These are phyloP conservation scores for Palloptera scutellata DNA, from an alignment of 2,888 invertebrate species.

Conservation along the genomic window DNA sequence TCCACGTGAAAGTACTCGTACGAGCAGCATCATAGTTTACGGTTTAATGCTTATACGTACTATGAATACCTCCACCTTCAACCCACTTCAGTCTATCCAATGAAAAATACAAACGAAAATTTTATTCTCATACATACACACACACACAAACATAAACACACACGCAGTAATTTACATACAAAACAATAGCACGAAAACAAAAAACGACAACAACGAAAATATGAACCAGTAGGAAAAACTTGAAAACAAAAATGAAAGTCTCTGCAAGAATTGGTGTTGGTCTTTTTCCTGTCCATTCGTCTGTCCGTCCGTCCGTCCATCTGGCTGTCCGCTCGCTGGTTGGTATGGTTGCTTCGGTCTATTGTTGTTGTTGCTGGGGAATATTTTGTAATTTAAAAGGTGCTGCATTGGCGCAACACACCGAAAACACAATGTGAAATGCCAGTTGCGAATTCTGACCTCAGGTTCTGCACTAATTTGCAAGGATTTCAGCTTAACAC, in stretches of 20 bases:
- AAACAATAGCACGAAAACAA: not conserved
- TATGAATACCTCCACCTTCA: no score
- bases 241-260: not conserved
- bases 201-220: not conserved
- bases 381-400: constrained; percentile 19
- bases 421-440: not conserved
- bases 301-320: no score
- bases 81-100: no score
- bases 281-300: not conserved
- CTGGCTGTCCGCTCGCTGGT: no score
- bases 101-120: no score
- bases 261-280: not conserved
- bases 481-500: constrained; percentile 1
- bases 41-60: no score
- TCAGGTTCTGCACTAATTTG: constrained; percentile 26
- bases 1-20: no score
- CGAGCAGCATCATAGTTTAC: no score
- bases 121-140: no score
- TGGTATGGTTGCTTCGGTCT: no score
- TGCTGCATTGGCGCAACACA: constrained; percentile 24
- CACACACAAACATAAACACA: no score
- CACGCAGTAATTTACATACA: no score
- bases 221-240: not conserved
- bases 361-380: not conserved
- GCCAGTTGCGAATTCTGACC: constrained; percentile 10